phyloP scores from a whole-genome alignment of 92 coral and sea anemone genomes.

The Muricea muricata region DNA sequence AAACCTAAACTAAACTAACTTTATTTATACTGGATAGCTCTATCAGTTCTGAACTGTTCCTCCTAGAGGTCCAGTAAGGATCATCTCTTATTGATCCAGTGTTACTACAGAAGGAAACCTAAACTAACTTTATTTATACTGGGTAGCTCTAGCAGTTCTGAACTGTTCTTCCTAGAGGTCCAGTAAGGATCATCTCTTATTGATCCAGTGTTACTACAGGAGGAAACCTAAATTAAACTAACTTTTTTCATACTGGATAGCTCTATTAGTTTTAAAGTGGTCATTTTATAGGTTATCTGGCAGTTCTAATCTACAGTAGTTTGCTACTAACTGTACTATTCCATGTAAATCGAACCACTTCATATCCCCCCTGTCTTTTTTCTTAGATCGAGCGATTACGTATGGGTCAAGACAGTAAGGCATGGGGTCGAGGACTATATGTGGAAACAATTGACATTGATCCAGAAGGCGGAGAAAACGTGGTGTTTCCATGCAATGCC shows the following conservation, averaged over 20 bases:
- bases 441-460: constrained; percentile 90
- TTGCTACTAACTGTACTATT: no score
- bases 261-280: no score
- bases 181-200: no score
- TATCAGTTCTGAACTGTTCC: not conserved
- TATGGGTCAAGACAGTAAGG: constrained; percentile 91
- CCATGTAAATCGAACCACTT: no score
- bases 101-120: no score
- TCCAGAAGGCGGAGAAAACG: constrained; percentile 87
- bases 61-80: not conserved
- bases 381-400: constrained; percentile 81
- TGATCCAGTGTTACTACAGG: not conserved
- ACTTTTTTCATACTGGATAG: no score
- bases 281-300: no score
- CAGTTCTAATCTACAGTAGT: no score
- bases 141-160: not conserved
- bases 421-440: constrained; percentile 83
- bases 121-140: not conserved
- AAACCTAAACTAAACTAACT: not conserved
- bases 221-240: no score
- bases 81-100: no score
- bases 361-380: not conserved
- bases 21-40: not conserved
- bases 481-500: constrained; percentile 72
- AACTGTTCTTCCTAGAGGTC: no score